Base-by-base conservation (phyloP, 2,888 invertebrate genomes). In the Polia nebulosa region DNA sequence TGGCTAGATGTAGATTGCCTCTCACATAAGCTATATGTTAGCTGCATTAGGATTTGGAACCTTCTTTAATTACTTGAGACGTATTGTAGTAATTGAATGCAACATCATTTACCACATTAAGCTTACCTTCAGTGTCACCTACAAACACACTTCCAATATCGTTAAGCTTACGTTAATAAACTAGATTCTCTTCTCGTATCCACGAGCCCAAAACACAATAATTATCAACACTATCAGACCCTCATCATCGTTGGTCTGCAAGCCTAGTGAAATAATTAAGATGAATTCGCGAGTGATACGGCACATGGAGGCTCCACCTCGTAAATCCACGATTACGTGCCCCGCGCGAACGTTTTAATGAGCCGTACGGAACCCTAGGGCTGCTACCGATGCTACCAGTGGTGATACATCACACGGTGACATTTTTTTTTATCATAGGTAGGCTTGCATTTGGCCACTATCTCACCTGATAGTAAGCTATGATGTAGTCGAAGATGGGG, bases 281-380 rank as follows among this genome's bases (percentile, higher is more conserved):
- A 83, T 83, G 76, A 79, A 83, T 83, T 67, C 70, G 56, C 75
- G 72, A 71, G 72, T 76, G 80, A 76, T 79, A 69, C 56, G 57
- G 67, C 61, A 73, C 75, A 66, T 60, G 49, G 57, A 62, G 44
- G 47, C 75, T 74, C 72, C 77, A 72, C 75, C 82, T 85, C 88
- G 86, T 89, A 88, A 89, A 89, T 85, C 88, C 88, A 82, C 82
- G 86, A 88, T 87, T 88, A 89, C 86, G 86, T 83, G 81, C 81
- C 81, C 83, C 73, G 73, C 79, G 83, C 78, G 84, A 85, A 84
- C 86, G 85, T 86, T 88, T 89, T 90, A 90, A 90, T 89, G 88
- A 89, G 84, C 84, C 81, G 63, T 72, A 67, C 73, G 67, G 81
- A 73, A 65, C 45, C 47, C 65, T 74, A 87, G 84, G 85, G 87